A percentile compares a stretch with the other conserved stretches of the same genome.
Evolutionary conservation across 2,113 vertebrate species (phyloP).

Genomic region (Strix uralensis): DNA sequence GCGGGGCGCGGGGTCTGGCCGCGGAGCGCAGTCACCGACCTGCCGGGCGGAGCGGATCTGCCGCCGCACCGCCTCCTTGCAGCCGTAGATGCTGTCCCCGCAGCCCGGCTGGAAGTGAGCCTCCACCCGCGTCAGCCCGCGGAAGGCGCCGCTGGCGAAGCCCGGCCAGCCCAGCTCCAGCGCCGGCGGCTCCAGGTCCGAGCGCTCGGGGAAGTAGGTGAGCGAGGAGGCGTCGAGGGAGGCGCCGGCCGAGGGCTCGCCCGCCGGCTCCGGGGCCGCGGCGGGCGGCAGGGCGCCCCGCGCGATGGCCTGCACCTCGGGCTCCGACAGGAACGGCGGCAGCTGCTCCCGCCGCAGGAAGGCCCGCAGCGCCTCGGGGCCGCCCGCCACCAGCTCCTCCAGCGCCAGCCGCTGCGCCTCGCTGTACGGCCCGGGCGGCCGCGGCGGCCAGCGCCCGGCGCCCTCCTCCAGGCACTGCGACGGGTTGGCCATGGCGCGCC

Average conservation of each 20-base stretch:
- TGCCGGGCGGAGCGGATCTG: not conserved
- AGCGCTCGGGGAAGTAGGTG: conserved; percentile 93
- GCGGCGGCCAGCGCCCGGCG: conserved; percentile 52
- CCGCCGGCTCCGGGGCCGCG: conserved; percentile 69
- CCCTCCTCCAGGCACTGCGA: conserved; percentile 80
- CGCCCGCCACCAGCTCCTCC: conserved; percentile 86
- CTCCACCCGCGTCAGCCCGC: conserved; percentile 85
- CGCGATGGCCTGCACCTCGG: conserved; percentile 79
- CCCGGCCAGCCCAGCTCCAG: conserved; percentile 92
- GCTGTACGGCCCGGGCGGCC: conserved; percentile 80
- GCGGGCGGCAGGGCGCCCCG: conserved; percentile 64
- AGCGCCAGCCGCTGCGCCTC: conserved; percentile 91
- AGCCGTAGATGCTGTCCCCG: conserved; percentile 81
- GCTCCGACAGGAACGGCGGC: conserved; percentile 86
- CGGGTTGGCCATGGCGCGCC: conserved; percentile 17
- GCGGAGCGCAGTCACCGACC: no score
- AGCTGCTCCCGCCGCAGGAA: conserved; percentile 81
- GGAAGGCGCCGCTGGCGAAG: conserved; percentile 78
- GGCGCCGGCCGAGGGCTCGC: conserved; percentile 69
- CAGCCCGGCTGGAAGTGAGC: conserved; percentile 91
- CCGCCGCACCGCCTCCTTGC: conserved; percentile 81
- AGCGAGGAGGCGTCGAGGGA: conserved; percentile 88
- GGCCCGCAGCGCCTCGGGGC: conserved; percentile 72
- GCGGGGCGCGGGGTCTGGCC: no score
- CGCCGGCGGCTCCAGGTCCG: conserved; percentile 90